Evolutionary conservation across 2,888 invertebrate species (phyloP), one percentile per base, ranked within the genome.

Genomic region (Dione vanillae): DNA sequence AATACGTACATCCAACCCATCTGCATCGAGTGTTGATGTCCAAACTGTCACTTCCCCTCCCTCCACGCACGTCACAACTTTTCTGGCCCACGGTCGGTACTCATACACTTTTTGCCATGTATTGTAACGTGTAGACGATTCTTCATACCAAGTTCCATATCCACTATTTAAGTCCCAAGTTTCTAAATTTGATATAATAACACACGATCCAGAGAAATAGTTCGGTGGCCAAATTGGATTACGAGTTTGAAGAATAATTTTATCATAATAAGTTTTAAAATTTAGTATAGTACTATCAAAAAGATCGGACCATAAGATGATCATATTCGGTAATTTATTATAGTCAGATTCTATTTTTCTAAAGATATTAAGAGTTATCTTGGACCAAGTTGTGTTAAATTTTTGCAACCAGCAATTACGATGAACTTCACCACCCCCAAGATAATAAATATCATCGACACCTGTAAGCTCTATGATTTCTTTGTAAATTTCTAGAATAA

Each of bases 131-230:
- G 96, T 95, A 68, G 96, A 96, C 0, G 95, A 96, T 67, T 96
- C 96, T 2, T 96, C 95, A 52, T 96, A 90, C 97, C 97, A 97
- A 66, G 94, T 94, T 9, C 97, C 97, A 78, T 95, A 95, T 0
- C 97, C 97, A 79, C 96, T 97, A 82, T 97, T 97, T 76, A 97
- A 93, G 84, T 97, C 97, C 96, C 97, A 97, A 7, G 96, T 96
- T 80, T 97, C 97, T 65, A 96, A 96, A 83, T 97, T 96, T 9
- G 97, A 97, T 74, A 97, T 89, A 65, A 97, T 95, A 59, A 96
- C 94, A 72, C 95, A 89, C 6, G 97, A 88, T 74, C 96, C 96
- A 10, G 94, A 94, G 10, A 85, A 70, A 70, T 82, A 78, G 12
- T 80, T 82, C 43, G 82, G 96, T 94, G 82, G 95, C 96, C 72